phyloP scores from a whole-genome alignment of 1,140 invertebrate genomes.

The Ips nitidus region DNA sequence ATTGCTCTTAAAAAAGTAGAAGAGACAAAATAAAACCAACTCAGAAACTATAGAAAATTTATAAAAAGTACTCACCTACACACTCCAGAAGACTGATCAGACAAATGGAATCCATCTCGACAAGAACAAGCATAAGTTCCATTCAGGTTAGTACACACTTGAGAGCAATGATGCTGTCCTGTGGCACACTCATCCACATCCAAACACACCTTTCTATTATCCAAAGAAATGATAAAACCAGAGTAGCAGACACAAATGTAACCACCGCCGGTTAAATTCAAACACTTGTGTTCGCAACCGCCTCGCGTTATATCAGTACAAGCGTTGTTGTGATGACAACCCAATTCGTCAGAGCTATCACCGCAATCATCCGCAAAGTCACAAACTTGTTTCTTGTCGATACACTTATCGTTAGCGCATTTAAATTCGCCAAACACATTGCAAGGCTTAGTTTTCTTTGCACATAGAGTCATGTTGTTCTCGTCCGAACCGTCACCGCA shows the following conservation, averaged over 20 bases:
- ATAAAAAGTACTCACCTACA: slow-evolving; percentile 53
- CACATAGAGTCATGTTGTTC: slow-evolving; percentile 87
- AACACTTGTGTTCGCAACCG: slow-evolving; percentile 90
- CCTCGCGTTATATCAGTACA: slow-evolving; percentile 75
- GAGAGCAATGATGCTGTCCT: slow-evolving; percentile 85
- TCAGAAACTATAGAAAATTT: too few species aligned
- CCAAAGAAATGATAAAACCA: slow-evolving; percentile 78
- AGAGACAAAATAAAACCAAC: background rate
- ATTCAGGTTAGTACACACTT: slow-evolving; percentile 90
- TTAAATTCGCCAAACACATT: slow-evolving; percentile 76
- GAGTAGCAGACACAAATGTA: slow-evolving; percentile 87
- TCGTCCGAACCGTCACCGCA: slow-evolving; percentile 93
- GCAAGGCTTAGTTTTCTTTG: slow-evolving; percentile 69
- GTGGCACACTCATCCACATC: slow-evolving; percentile 91
- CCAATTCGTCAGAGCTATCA: slow-evolving; percentile 85
- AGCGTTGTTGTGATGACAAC: slow-evolving; percentile 77
- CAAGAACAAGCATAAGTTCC: slow-evolving; percentile 90
- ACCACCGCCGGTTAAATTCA: slow-evolving; percentile 77
- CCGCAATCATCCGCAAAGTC: slow-evolving; percentile 82
- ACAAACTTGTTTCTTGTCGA: slow-evolving; percentile 78
- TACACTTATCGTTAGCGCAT: slow-evolving; percentile 90
- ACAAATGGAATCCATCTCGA: slow-evolving; percentile 75
- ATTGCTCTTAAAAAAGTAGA: slow-evolving; percentile 57
- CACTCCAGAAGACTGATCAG: slow-evolving; percentile 76
- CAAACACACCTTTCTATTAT: slow-evolving; percentile 75